Evolutionary conservation across 1,140 invertebrate genomes (phyloP), one percentile per base, ranked within the genome.

Genomic region (Pogonomyrmex barbatus): DNA sequence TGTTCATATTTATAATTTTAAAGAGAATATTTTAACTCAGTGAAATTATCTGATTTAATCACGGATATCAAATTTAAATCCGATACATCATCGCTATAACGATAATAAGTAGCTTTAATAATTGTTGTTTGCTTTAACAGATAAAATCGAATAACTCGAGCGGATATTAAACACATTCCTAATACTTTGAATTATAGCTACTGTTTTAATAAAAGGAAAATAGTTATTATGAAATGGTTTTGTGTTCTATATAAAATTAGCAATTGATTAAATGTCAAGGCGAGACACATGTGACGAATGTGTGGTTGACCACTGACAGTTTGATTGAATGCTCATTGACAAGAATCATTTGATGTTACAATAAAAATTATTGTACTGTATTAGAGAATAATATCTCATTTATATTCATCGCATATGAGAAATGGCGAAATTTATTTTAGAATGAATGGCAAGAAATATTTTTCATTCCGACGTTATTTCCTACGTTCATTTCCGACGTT

Each of bases 241-340:
- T 30, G 12, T 14, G 56, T 33, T n/a, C 24, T 24, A 60, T n/a
- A 58, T 50, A 30, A 42, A 68, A 71, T n/a, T 60, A 81, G 36
- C 52, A 71, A 89, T 89, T 73, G 77, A 89, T 89, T 87, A 90
- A 90, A 87, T 14, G 87, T 77, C 87, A 83, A 42, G n/a, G 42
- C 33, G 65, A 52, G 14, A 62, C 33, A 5, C 56, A 47, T 30
- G 33, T 54, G 77, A 89, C 60, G 62, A 83, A 86, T 88, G 65
- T 30, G 36, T 50, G 60, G 50, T 30, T 54, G 75, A 24, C 47
- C 79, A 73, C 76, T 52, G 85, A 89, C 85, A 71, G 79, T 89
- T 90, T 68, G 71, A 90, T 89, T 87, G 68, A 89, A 89, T 39
- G 54, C 78, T 85, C 76, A 52, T 42, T 50, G 79, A 77, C 73